phyloP scores from a whole-genome alignment of 2,113 vertebrate genomes.

The Passer montanus region DNA sequence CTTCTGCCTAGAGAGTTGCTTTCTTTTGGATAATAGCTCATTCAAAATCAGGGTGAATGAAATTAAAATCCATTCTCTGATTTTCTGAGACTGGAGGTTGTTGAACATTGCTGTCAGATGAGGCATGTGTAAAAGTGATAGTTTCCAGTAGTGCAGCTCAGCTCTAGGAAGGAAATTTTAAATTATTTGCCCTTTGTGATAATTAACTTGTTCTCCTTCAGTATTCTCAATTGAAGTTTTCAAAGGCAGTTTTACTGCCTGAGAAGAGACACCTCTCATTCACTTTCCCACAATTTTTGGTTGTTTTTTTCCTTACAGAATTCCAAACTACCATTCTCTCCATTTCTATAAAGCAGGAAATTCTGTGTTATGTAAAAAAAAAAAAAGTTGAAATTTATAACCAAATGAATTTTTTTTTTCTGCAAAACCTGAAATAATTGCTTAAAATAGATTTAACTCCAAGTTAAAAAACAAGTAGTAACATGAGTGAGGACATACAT shows the following conservation, averaged over 20 bases:
- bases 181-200: neutral
- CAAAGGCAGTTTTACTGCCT: neutral
- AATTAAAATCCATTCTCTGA: neutral
- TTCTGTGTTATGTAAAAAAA: neutral
- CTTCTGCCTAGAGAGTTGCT: neutral
- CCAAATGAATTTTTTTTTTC: neutral
- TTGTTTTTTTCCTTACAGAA: neutral
- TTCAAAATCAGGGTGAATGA: slow-evolving; percentile 3
- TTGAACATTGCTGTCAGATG: neutral
- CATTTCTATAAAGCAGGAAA: neutral
- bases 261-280: neutral
- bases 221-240: neutral
- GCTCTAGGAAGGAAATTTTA: neutral
- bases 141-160: neutral
- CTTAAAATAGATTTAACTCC: neutral
- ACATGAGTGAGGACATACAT: neutral
- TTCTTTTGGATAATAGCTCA: slow-evolving; percentile 9
- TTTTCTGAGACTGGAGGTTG: neutral
- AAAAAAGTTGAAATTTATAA: neutral
- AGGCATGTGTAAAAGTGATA: neutral
- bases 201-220: neutral
- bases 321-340: neutral
- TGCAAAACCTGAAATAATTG: neutral
- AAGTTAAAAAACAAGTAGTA: neutral
- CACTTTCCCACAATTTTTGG: neutral